phyloP scores from a whole-genome alignment of 2,113 vertebrate genomes.

The Natator depressus region DNA sequence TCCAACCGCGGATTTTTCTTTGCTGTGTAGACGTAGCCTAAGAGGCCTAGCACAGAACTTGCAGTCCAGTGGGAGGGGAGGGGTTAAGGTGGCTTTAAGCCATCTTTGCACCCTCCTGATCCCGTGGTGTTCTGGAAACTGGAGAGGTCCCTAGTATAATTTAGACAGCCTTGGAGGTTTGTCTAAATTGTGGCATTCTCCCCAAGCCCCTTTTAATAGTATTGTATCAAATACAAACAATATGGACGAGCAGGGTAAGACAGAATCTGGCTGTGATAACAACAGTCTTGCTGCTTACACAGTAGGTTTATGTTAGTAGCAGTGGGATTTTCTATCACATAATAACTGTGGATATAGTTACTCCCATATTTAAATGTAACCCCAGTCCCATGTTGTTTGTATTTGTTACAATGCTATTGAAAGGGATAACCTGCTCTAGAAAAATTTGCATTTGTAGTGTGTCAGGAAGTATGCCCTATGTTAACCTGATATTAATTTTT shows the following conservation, averaged over 20 bases:
- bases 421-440: neutral
- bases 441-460: neutral
- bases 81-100: neutral
- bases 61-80: neutral
- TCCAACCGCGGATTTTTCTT: neutral
- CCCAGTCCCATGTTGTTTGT: neutral
- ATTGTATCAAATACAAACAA: neutral
- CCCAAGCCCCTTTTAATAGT: neutral
- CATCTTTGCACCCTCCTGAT: neutral
- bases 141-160: neutral
- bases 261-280: neutral
- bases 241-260: neutral
- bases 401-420: neutral
- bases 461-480: neutral
- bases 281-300: neutral
- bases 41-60: neutral
- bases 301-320: neutral
- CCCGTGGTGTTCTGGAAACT: neutral
- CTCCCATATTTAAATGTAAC: neutral
- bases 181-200: neutral
- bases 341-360: neutral
- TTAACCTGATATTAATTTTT: neutral
- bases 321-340: neutral
- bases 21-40: neutral
- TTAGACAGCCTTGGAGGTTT: neutral